Conservation (phyloP, 2,797 vertebrate genomes). For the Cheirogaleus major region DNA sequence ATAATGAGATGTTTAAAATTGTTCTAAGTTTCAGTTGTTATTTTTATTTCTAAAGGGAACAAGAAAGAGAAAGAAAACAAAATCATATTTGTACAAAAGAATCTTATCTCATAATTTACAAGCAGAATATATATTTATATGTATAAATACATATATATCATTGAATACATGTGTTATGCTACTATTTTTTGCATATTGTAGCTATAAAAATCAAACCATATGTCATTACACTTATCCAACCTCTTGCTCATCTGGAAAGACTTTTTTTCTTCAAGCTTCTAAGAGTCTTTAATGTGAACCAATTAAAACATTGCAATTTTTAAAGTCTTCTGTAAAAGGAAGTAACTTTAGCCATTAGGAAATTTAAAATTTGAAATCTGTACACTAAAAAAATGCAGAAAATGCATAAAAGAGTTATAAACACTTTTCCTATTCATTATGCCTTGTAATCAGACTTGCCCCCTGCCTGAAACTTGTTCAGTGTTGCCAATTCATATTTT, state of each 20-base stretch:
- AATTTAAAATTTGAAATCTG: constrained; percentile 71
- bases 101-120: constrained; percentile 79
- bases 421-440: constrained; percentile 27
- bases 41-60: constrained; percentile 79
- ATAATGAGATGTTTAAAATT: constrained; percentile 81
- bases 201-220: constrained; percentile 83
- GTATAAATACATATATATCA: constrained; percentile 81
- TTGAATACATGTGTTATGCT: constrained; percentile 80
- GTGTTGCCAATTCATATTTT: constrained; percentile 38
- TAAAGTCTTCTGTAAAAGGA: constrained; percentile 68
- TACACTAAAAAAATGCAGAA: constrained; percentile 42
- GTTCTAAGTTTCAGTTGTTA: constrained; percentile 80
- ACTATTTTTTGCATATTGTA: constrained; percentile 82
- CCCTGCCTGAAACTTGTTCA: constrained; percentile 47
- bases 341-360: constrained; percentile 73
- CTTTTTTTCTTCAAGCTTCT: constrained; percentile 70
- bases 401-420: constrained; percentile 61
- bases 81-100: constrained; percentile 80
- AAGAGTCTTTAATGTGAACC: constrained; percentile 76
- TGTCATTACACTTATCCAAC: constrained; percentile 83
- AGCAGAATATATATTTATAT: constrained; percentile 81
- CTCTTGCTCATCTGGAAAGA: constrained; percentile 83
- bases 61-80: constrained; percentile 81
- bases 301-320: constrained; percentile 72
- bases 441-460: constrained; percentile 47